A percentile compares a stretch with the other conserved stretches of the same genome.
Conservation (phyloP, 2,797 vertebrate genomes). For the Hirundo rustica region DNA sequence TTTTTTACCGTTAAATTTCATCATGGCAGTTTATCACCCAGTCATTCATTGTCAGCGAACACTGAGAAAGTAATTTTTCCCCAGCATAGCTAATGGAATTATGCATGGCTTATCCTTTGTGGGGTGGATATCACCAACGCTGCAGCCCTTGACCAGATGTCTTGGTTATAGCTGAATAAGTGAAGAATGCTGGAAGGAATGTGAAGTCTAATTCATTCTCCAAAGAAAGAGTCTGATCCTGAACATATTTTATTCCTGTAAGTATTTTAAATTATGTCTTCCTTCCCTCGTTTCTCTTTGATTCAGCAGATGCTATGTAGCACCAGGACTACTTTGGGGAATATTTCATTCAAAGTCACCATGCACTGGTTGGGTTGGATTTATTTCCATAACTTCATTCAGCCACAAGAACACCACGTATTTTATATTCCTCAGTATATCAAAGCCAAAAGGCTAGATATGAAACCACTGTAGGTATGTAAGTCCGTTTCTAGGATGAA, state of each 20-base stretch:
- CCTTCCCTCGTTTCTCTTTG: conserved; percentile 55
- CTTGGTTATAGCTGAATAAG: conserved; percentile 13
- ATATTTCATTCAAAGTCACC: not conserved
- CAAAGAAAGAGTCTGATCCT: not conserved
- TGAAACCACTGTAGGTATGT: not conserved
- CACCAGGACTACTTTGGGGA: not conserved
- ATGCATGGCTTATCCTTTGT: not conserved
- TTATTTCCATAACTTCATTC: not conserved
- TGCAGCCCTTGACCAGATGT: conserved; percentile 54
- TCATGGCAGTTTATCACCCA: not conserved
- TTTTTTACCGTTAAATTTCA: conserved; percentile 15
- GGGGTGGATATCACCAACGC: not conserved
- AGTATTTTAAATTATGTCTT: conserved; percentile 38
- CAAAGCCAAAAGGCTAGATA: not conserved
- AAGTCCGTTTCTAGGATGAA: not conserved
- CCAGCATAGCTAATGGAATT: conserved; percentile 4
- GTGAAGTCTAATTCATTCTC: not conserved
- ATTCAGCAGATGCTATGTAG: conserved; percentile 32
- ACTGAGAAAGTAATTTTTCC: conserved; percentile 1
- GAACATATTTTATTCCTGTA: conserved; percentile 38
- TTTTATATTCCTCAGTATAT: not conserved
- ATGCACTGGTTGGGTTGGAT: not conserved
- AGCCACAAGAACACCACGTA: not conserved
- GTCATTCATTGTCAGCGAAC: not conserved
- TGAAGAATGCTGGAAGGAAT: conserved; percentile 19